Conservation (phyloP, 2,113 vertebrate genomes). For the Aptenodytes patagonicus region DNA sequence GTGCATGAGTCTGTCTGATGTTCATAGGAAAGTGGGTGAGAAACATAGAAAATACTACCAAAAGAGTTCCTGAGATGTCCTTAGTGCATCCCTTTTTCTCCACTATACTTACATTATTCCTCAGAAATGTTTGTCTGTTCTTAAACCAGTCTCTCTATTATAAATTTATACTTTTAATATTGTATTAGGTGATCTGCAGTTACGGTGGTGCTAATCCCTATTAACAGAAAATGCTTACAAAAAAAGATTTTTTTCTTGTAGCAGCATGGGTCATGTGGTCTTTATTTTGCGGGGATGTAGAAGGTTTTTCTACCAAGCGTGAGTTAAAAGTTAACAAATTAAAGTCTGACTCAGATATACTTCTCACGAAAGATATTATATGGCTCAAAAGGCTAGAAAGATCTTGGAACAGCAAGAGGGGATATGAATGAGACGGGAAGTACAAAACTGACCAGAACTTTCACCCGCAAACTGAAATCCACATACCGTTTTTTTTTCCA, state of each 20-base stretch:
- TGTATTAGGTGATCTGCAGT: neutral
- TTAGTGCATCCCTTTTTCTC: neutral
- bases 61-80: neutral
- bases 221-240: neutral
- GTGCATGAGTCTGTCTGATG: neutral
- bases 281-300: neutral
- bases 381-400: neutral
- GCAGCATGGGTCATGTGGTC: neutral
- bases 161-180: neutral
- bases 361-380: neutral
- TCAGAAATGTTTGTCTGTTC: neutral
- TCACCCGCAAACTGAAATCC: neutral
- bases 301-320: neutral
- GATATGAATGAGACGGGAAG: neutral
- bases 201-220: neutral
- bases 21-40: neutral
- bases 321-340: neutral
- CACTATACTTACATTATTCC: neutral
- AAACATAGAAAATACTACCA: neutral
- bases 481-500: neutral
- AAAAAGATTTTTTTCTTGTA: neutral
- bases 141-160: neutral
- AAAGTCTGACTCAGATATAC: neutral
- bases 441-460: neutral
- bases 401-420: neutral